These are phyloP conservation scores for Rutpela maculata DNA, from an alignment of 2,888 invertebrate species.

Conservation along the genomic window DNA sequence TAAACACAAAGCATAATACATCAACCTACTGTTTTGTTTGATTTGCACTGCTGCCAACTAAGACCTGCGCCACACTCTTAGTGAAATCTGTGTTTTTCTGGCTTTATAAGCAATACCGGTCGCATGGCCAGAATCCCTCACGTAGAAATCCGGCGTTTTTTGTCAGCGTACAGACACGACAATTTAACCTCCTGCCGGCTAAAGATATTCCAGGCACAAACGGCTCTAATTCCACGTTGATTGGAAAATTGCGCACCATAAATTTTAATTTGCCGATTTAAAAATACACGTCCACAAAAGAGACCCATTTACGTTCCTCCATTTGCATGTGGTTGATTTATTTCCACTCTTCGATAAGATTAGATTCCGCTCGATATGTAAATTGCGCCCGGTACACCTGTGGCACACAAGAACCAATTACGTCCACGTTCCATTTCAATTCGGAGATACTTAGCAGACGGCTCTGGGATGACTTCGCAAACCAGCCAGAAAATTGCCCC, in stretches of 20 bases:
- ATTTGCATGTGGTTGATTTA: conserved; percentile 23
- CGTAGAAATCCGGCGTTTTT: neutral
- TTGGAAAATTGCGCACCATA: conserved; percentile 27
- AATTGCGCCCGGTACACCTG: conserved; percentile 47
- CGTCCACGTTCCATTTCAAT: conserved; percentile 30
- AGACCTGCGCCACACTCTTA: too few relatives aligned
- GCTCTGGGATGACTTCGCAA: neutral
- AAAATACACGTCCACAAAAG: conserved; percentile 18
- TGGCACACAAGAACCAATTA: conserved; percentile 44
- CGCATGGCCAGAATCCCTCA: too few relatives aligned
- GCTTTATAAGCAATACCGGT: too few relatives aligned
- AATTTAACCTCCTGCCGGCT: neutral
- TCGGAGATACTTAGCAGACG: conserved; percentile 25
- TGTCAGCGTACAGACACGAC: neutral
- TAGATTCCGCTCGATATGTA: conserved; percentile 44
- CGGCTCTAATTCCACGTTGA: neutral
- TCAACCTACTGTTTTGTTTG: too few relatives aligned
- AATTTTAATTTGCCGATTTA: conserved; percentile 17
- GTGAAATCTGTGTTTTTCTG: too few relatives aligned
- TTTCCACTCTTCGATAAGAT: conserved; percentile 26
- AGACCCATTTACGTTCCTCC: conserved; percentile 31
- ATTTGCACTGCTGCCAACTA: too few relatives aligned
- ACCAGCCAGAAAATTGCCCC: conserved; percentile 34
- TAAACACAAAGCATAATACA: too few relatives aligned
- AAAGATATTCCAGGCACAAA: neutral